Conservation (phyloP, 2,113 vertebrate genomes). For the Neogale vison region DNA sequence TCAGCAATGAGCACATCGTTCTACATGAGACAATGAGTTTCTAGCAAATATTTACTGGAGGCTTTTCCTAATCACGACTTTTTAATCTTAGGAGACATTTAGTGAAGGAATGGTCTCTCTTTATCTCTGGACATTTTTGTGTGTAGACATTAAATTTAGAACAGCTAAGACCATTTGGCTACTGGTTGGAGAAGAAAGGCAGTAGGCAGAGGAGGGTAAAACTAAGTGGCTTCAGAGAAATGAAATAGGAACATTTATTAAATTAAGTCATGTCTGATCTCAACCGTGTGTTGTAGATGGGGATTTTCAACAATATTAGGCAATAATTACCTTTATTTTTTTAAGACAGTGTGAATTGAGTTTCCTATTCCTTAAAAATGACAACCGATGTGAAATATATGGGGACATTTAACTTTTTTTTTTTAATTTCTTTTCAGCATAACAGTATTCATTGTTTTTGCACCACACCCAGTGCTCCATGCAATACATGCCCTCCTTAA, state of each 20-base stretch:
- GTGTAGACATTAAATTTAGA: neutral
- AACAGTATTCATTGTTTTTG: no score
- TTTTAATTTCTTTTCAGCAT: no score
- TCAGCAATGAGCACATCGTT: neutral
- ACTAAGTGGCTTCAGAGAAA: neutral
- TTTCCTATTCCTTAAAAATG: neutral
- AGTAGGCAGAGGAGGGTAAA: neutral
- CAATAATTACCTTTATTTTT: neutral
- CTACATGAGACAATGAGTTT: neutral
- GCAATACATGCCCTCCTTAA: no score
- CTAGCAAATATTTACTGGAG: neutral
- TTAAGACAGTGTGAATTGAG: neutral
- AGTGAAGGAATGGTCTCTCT: neutral
- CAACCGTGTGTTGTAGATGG: neutral
- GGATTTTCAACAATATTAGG: neutral
- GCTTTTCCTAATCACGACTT: neutral
- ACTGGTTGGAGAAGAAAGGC: neutral
- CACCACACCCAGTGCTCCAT: no score
- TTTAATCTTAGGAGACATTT: neutral
- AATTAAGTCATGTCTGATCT: neutral
- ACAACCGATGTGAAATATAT: neutral
- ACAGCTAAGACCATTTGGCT: neutral
- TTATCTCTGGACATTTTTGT: neutral
- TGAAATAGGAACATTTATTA: neutral
- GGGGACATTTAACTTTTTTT: neutral